A percentile compares a stretch with the other conserved stretches of the same genome.
Evolutionary conservation across 2,888 invertebrate genomes (phyloP).

Genomic region (Apamea crenata): DNA sequence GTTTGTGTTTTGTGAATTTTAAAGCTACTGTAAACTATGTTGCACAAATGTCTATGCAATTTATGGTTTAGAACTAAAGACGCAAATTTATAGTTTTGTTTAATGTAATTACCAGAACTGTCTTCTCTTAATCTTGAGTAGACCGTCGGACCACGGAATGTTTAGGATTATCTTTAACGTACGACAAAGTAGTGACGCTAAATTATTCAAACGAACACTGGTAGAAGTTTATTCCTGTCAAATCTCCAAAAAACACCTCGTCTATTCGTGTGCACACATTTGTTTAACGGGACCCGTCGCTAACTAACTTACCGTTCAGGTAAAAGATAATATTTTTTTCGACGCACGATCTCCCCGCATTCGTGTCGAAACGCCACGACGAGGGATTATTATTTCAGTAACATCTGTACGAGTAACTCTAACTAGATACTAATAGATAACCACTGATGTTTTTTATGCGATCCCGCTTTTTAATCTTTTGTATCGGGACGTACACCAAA

Average conservation of each 20-base stretch:
- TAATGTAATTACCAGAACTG: conserved; percentile 43
- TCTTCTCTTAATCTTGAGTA: conserved; percentile 35
- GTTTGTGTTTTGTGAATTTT: conserved; percentile 68
- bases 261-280: conserved; percentile 68
- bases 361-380: conserved; percentile 69
- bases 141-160: conserved; percentile 10
- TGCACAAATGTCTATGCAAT: conserved; percentile 59
- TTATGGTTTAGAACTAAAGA: conserved; percentile 49
- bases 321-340: conserved; percentile 77
- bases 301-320: conserved; percentile 73
- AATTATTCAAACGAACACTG: conserved; percentile 55
- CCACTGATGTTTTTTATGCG: conserved; percentile 89
- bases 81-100: conserved; percentile 52
- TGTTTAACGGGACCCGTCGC: conserved; percentile 73
- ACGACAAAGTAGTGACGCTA: conserved; percentile 51
- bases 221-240: conserved; percentile 62
- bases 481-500: conserved; percentile 85
- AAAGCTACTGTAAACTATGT: conserved; percentile 57
- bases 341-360: conserved; percentile 68
- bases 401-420: conserved; percentile 88
- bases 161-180: conserved; percentile 29
- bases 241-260: conserved; percentile 60
- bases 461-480: conserved; percentile 86
- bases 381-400: conserved; percentile 87
- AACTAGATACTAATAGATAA: conserved; percentile 90